Base-by-base conservation (phyloP, 2,797 vertebrate genomes). In the Girardinus metallicus region DNA sequence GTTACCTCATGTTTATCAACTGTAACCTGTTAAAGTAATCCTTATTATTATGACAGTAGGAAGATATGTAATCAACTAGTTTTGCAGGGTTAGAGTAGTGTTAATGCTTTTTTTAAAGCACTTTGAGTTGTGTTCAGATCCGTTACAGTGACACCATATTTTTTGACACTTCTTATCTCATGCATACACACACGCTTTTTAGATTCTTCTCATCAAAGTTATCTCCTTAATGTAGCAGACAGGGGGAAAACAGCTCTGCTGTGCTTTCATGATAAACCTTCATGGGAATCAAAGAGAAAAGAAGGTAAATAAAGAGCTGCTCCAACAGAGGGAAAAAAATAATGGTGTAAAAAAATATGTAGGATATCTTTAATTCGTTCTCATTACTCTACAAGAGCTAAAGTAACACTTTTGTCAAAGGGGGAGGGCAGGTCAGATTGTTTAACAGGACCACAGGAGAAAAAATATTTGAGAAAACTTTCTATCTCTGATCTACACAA, bases 271-370 rank as follows among this genome's bases (percentile, higher is more conserved):
- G 11, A 12, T 16, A 44, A 77, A 80, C 49, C 47, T 68, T 74
- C 29, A 73, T 29, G 12, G 46, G 66, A 8, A 66, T 76, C 77
- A 57, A 74, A 73, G 29, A 75, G 34, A 76, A 80, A 43, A 79
- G 1, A 71, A 77, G 1, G 10, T 29, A 64, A 75, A 76, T 21
- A 29, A 46, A 44, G 4, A 23, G 47, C 57, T 71, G 68, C 18
- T 18, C 1, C 39, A 46, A 23, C 47, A 0, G 75, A 74, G 4
- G 44, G 21, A 62, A 29, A 1, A 55, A 31, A 26, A 49, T n/a
- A 71, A 13, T 71, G 68, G 41, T 2, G 2, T 29, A 16, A 71
- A 71, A 23, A 66, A 44, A 44, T 15, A 34, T 34, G 18, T 66
- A 31, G 43, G 43, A 49, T 7, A 51, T 62, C 10, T 44, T 46